Evolutionary conservation across 2,888 invertebrate species (phyloP), one percentile per base, ranked within the genome.

Genomic region (Zaprionus obscuricornis): DNA sequence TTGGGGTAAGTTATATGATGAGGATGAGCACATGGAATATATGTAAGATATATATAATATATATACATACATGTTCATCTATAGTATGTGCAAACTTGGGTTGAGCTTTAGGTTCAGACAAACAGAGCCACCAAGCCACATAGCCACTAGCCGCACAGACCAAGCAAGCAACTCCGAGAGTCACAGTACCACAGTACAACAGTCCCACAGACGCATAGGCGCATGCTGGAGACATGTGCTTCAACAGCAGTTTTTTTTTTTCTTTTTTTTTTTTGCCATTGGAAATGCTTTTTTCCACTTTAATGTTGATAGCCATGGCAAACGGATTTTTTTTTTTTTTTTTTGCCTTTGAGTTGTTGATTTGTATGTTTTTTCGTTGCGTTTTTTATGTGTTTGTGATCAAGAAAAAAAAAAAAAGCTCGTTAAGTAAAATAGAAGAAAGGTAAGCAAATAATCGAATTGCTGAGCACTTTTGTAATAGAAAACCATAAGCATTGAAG

Each of bases 361-460:
- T 20, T 42, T 10, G 42, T 14, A 26, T 13, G 11, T 26, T 17
- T 33, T 33, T 26, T 42, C 2, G 26, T 27, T 27, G 6, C 1
- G n/a, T 26, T 14, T 26, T 42, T 7, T 3, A 13, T 26, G n/a
- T 49, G 3, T 18, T 24, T 40, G 34, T 20, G 27, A 16, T 34
- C 20, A 34, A n/a, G n/a, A n/a, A n/a, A n/a, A n/a, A n/a, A 8
- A 24, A 10, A 13, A 36, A 63, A 56, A 62, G 66, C 78, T 82
- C 70, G 83, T 82, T 77, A 74, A 52, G 64, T 59, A 34, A 47
- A 70, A 77, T 49, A 63, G 40, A 77, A n/a, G n/a, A n/a, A n/a
- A 68, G 65, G 74, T 59, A 63, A 65, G 54, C 62, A 67, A 68
- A 76, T 76, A 84, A 81, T 63, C 82, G 74, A 58, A 65, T 67